These are phyloP conservation scores for Listronotus bonariensis DNA, from an alignment of 1,140 invertebrate genomes.

Conservation along the genomic window DNA sequence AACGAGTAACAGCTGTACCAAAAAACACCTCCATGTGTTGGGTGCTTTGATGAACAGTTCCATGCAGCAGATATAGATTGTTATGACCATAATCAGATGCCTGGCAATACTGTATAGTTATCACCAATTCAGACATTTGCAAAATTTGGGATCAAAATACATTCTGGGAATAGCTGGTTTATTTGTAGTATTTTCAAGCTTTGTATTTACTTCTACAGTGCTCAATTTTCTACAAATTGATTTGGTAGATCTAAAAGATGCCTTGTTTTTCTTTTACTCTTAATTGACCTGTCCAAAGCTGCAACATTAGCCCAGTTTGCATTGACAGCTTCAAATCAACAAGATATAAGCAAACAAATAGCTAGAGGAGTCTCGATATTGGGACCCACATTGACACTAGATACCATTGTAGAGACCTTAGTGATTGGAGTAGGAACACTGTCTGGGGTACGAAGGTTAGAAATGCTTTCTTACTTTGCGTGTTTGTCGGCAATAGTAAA, in stretches of 20 bases:
- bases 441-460: slow-evolving; percentile 58
- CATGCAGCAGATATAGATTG: slow-evolving; percentile 83
- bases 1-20: slow-evolving; percentile 48
- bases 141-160: slow-evolving; percentile 90
- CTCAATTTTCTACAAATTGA: slow-evolving; percentile 44
- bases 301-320: slow-evolving; percentile 73
- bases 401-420: slow-evolving; percentile 75
- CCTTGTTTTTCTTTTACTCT: slow-evolving; percentile 53
- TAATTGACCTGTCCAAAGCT: slow-evolving; percentile 78
- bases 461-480: slow-evolving; percentile 46
- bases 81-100: slow-evolving; percentile 90
- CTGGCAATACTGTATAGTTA: slow-evolving; percentile 90
- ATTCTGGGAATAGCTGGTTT: slow-evolving; percentile 85
- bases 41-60: slow-evolving; percentile 66
- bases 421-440: slow-evolving; percentile 79
- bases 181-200: slow-evolving; percentile 85
- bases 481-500: slow-evolving; percentile 47
- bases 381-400: slow-evolving; percentile 76
- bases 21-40: slow-evolving; percentile 52
- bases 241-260: slow-evolving; percentile 44
- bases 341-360: slow-evolving; percentile 68
- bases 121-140: slow-evolving; percentile 90
- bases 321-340: slow-evolving; percentile 65
- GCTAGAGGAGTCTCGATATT: slow-evolving; percentile 72
- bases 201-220: slow-evolving; percentile 45